Evolutionary conservation across 2,888 invertebrate genomes (phyloP).

Genomic region (Scelioninae gen. 2): DNA sequence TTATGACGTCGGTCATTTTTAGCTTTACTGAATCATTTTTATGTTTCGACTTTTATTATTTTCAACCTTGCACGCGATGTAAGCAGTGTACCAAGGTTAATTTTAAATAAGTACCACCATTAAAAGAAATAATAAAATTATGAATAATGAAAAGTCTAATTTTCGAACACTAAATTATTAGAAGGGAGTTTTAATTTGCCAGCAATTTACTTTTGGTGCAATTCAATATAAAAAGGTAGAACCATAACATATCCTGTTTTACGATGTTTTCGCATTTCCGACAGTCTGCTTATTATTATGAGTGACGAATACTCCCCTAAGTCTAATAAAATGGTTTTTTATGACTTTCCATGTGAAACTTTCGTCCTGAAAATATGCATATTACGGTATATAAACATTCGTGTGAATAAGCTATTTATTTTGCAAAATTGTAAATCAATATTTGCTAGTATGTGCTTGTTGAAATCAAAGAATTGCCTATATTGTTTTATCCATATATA

Average conservation of each 20-base stretch:
- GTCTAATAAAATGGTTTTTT: conserved; percentile 50
- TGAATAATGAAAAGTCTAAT: conserved; percentile 29
- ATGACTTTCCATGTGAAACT: conserved; percentile 38
- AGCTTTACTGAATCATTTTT: background rate
- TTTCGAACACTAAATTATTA: conserved; percentile 1
- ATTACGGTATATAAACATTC: conserved; percentile 33
- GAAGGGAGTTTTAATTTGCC: background rate
- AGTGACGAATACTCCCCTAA: conserved; percentile 16
- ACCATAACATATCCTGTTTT: conserved; percentile 33
- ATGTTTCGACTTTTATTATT: background rate
- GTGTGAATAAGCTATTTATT: conserved; percentile 31
- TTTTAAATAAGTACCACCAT: background rate
- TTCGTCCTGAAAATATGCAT: conserved; percentile 32
- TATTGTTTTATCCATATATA: conserved; percentile 7
- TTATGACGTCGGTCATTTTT: background rate
- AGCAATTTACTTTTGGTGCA: conserved; percentile 14
- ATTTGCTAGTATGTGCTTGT: conserved; percentile 56
- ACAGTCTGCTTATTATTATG: conserved; percentile 40
- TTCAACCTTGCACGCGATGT: conserved; percentile 6
- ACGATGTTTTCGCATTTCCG: conserved; percentile 44
- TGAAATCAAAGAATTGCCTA: conserved; percentile 29
- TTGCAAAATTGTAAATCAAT: conserved; percentile 26
- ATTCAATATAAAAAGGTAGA: conserved; percentile 12
- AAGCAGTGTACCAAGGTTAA: conserved; percentile 14
- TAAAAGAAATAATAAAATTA: conserved; percentile 13